phyloP scores from a whole-genome alignment of 2,113 vertebrate genomes.

The Gopherus flavomarginatus region DNA sequence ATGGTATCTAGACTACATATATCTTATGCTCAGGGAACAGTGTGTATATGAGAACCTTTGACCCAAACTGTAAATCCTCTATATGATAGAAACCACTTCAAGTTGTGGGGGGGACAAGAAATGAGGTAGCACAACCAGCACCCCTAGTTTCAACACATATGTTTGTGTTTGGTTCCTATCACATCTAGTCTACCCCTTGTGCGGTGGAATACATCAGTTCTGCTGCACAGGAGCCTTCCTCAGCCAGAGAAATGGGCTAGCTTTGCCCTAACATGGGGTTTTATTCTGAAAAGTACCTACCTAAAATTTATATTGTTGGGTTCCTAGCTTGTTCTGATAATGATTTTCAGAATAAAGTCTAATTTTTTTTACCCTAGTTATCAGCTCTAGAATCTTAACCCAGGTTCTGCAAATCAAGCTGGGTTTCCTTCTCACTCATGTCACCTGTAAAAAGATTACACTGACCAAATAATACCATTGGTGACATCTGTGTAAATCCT shows the following conservation, averaged over 20 bases:
- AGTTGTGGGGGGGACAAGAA: no score
- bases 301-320: neutral
- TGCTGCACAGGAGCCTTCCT: neutral
- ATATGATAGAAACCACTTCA: no score
- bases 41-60: no score
- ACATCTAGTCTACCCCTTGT: no score
- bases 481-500: neutral
- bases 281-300: neutral
- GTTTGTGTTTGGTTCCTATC: neutral
- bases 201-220: neutral
- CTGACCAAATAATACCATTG: neutral
- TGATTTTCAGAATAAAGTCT: fast-evolving
- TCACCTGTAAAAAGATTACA: no score
- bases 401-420: neutral
- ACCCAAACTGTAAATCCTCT: no score
- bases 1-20: neutral
- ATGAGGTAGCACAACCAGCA: no score
- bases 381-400: neutral
- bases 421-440: fast-evolving
- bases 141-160: no score
- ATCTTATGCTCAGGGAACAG: neutral
- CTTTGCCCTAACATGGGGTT: neutral
- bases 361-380: no score
- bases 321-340: neutral
- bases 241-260: neutral